phyloP scores from a whole-genome alignment of 2,888 invertebrate genomes.

The Perithous albicinctus region DNA sequence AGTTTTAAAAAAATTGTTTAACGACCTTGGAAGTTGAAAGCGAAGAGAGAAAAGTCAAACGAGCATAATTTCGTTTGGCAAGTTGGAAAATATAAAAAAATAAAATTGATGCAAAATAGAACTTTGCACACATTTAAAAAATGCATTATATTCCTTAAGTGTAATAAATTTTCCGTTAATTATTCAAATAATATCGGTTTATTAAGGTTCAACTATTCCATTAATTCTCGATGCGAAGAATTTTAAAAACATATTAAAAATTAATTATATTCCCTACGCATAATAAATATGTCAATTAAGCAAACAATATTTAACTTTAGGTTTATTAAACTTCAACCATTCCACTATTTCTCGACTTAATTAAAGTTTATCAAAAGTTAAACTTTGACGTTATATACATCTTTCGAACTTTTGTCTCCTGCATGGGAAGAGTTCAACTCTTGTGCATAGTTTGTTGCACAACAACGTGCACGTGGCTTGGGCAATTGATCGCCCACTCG shows the following conservation, averaged over 20 bases:
- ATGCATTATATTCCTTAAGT: no score
- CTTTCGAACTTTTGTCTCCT: not conserved
- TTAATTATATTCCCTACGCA: not conserved
- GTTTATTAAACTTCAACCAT: not conserved
- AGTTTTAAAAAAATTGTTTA: no score
- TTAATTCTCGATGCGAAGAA: not conserved
- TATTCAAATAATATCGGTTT: no score
- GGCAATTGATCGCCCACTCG: slow-evolving; percentile 38
- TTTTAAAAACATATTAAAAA: not conserved
- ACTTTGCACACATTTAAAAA: no score
- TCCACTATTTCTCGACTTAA: not conserved
- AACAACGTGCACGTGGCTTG: not conserved
- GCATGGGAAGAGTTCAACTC: not conserved
- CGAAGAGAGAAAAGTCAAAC: no score
- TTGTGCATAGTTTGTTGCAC: slow-evolving; percentile 28
- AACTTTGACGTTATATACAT: not conserved
- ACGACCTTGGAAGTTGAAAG: no score
- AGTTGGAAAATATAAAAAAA: no score
- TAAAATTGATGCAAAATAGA: no score
- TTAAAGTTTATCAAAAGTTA: not conserved
- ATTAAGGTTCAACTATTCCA: no score
- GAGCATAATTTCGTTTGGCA: no score
- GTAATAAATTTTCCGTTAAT: no score
- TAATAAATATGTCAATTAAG: not conserved
- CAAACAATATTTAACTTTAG: not conserved